Conservation (phyloP, 2,797 vertebrate species). For the Sebastes nivosus region DNA sequence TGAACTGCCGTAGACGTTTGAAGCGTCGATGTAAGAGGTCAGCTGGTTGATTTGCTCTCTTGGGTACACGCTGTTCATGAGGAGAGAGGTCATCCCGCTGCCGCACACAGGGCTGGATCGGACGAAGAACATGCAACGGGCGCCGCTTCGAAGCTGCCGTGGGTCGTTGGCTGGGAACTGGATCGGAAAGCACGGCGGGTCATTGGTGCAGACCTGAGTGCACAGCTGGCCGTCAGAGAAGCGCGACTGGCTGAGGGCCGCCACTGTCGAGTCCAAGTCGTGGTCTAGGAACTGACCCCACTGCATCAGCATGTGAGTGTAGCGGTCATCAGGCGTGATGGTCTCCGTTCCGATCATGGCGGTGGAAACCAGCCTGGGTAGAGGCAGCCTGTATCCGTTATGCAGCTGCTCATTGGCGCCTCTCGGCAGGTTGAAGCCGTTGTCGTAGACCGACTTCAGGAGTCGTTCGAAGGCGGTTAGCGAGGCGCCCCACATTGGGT, state of each 20-base stretch:
- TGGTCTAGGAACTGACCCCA: slow-evolving; percentile 99
- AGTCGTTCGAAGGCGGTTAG: slow-evolving; percentile 95
- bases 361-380: slow-evolving; percentile 94
- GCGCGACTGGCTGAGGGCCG: slow-evolving; percentile 93
- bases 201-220: slow-evolving; percentile 90
- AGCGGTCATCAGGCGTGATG: slow-evolving; percentile 91
- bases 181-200: slow-evolving; percentile 95
- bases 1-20: slow-evolving; percentile 95
- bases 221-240: slow-evolving; percentile 97
- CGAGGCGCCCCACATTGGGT: slow-evolving; percentile 98
- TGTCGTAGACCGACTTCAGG: slow-evolving; percentile 94
- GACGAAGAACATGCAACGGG: slow-evolving; percentile 97
- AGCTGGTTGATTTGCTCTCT: slow-evolving; percentile 98
- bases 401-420: slow-evolving; percentile 85
- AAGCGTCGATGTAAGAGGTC: slow-evolving; percentile 95
- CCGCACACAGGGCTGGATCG: slow-evolving; percentile 97
- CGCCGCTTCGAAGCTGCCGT: slow-evolving; percentile 85
- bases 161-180: slow-evolving; percentile 92
- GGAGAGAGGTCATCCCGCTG: slow-evolving; percentile 96
- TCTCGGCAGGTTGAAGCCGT: slow-evolving; percentile 95
- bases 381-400: slow-evolving; percentile 88
- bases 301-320: slow-evolving; percentile 99
- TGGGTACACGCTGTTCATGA: slow-evolving; percentile 98
- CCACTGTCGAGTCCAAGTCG: slow-evolving; percentile 94
- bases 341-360: slow-evolving; percentile 91